These are phyloP conservation scores for Forbesichthys papilliferus DNA, from an alignment of 2,113 vertebrate species.

Conservation along the genomic window DNA sequence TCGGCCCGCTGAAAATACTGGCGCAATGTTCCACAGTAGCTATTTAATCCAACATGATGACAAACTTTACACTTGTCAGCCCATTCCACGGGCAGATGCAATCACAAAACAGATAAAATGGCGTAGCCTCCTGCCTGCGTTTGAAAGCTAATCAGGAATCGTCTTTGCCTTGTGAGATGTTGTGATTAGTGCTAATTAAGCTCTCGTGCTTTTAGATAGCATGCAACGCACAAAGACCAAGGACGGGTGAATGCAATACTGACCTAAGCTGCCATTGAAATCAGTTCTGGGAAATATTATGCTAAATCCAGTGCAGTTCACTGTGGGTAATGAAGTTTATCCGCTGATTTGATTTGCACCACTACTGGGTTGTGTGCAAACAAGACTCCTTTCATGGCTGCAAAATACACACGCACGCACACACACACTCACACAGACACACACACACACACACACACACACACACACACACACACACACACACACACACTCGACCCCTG, in stretches of 20 bases:
- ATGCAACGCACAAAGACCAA: slow-evolving; percentile 5
- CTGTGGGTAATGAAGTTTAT: slow-evolving; percentile 27
- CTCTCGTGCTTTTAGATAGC: slow-evolving; percentile 26
- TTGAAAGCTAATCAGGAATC: slow-evolving; percentile 30
- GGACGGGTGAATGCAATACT: background rate
- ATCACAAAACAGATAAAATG: too few species aligned
- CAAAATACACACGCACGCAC: background rate
- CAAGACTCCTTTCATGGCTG: background rate
- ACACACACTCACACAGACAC: background rate
- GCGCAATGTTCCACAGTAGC: too few species aligned
- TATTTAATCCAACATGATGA: too few species aligned
- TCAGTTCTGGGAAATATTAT: background rate
- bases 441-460: background rate
- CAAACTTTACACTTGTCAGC: too few species aligned
- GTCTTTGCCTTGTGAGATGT: background rate
- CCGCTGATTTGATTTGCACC: background rate
- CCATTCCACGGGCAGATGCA: too few species aligned
- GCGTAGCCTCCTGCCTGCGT: background rate
- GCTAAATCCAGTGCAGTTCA: background rate
- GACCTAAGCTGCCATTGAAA: background rate
- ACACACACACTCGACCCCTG: background rate
- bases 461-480: background rate
- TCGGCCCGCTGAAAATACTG: too few species aligned
- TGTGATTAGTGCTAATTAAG: slow-evolving; percentile 13
- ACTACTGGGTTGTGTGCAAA: background rate